These are phyloP conservation scores for Maniola jurtina DNA, from an alignment of 1,140 invertebrate genomes.

Conservation along the genomic window DNA sequence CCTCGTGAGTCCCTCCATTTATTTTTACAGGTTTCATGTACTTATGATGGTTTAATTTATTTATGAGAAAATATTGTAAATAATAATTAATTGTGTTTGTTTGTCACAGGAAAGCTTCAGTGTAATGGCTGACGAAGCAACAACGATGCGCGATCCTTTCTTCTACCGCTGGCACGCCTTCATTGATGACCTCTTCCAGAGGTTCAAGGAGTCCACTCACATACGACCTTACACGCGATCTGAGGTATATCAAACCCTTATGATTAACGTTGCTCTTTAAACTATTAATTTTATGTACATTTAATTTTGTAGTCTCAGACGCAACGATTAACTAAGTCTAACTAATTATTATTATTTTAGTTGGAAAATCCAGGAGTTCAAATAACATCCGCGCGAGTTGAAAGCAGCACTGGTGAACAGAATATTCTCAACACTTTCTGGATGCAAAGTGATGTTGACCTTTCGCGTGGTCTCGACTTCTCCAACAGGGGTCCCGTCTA, in stretches of 20 bases:
- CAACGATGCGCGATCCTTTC: slow-evolving; percentile 85
- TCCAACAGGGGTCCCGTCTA: slow-evolving; percentile 77
- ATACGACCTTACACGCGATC: slow-evolving; percentile 81
- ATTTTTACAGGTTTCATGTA: not conserved
- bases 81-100: slow-evolving; percentile 14
- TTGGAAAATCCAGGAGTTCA: slow-evolving; percentile 66
- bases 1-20: slow-evolving; percentile 65
- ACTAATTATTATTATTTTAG: slow-evolving; percentile 33
- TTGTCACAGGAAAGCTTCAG: slow-evolving; percentile 73
- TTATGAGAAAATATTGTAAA: not conserved
- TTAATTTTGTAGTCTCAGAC: no score
- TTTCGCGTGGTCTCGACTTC: slow-evolving; percentile 82
- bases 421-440: slow-evolving; percentile 80
- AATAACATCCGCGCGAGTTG: slow-evolving; percentile 50
- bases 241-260: slow-evolving; percentile 53
- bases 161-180: slow-evolving; percentile 86
- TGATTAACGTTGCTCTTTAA: no score
- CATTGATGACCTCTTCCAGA: slow-evolving; percentile 83
- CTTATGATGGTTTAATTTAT: not conserved
- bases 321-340: not conserved
- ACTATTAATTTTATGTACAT: no score
- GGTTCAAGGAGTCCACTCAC: slow-evolving; percentile 80
- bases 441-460: slow-evolving; percentile 81
- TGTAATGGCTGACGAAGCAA: slow-evolving; percentile 83
- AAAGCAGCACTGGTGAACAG: slow-evolving; percentile 45